Conservation (phyloP, 2,888 invertebrate genomes). For the Drosophila nr. perissopoda region DNA sequence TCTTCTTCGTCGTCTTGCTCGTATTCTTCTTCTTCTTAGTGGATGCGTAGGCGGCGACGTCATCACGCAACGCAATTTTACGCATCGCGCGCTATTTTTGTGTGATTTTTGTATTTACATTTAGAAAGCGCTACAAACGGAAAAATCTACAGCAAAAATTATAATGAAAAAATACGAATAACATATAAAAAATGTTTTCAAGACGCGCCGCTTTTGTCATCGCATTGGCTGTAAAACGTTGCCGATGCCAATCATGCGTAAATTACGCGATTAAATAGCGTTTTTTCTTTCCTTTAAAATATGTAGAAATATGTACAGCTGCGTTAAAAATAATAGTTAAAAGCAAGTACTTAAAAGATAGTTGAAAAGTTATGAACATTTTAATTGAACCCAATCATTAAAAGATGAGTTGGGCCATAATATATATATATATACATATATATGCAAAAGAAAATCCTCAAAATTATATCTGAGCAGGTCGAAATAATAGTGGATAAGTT, state of each 20-base stretch:
- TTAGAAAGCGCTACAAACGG: conserved; percentile 63
- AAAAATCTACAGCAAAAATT: conserved; percentile 10
- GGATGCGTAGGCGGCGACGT: conserved; percentile 63
- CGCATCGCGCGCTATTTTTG: conserved; percentile 59
- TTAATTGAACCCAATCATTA: neutral
- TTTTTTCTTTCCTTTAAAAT: conserved; percentile 52
- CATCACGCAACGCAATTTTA: conserved; percentile 63
- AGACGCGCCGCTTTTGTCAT: conserved; percentile 47
- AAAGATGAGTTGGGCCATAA: neutral
- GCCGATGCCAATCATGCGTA: conserved; percentile 78
- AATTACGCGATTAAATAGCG: conserved; percentile 79
- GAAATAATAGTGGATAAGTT: neutral
- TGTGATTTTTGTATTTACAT: conserved; percentile 64
- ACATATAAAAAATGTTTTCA: conserved; percentile 31
- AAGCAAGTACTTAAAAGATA: neutral
- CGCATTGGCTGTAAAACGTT: conserved; percentile 54
- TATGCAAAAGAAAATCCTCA: neutral
- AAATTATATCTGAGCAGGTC: neutral
- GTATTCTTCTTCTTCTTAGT: neutral
- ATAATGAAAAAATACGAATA: neutral
- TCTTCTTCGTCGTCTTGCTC: neutral
- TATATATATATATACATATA: neutral
- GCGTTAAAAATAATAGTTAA: conserved; percentile 36
- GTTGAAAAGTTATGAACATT: neutral
- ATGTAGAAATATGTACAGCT: neutral